Evolutionary conservation across 2,797 vertebrate species (phyloP).

Genomic region (Phoebastria nigripes): DNA sequence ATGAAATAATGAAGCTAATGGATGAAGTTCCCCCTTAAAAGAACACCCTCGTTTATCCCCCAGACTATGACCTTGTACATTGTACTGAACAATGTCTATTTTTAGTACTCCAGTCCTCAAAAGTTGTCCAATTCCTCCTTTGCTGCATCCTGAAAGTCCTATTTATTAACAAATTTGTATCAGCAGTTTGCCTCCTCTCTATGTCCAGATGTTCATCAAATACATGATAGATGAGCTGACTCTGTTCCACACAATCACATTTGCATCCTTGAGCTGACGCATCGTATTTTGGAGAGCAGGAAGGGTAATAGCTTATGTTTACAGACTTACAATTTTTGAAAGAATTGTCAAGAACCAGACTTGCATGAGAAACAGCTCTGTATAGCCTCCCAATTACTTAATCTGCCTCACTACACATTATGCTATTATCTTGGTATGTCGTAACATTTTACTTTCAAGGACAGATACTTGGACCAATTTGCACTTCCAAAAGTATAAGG

Average conservation of each 20-base stretch:
- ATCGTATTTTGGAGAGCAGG: background rate
- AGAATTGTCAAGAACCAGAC: background rate
- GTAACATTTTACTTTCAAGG: background rate
- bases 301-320: background rate
- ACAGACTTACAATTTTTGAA: background rate
- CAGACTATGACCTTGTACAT: background rate
- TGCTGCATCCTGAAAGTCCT: background rate
- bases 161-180: background rate
- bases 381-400: background rate
- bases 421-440: background rate
- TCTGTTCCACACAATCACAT: background rate
- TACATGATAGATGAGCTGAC: background rate
- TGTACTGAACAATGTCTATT: background rate
- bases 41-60: background rate
- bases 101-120: background rate
- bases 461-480: background rate
- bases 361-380: background rate
- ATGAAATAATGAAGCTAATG: background rate
- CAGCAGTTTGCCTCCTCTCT: background rate
- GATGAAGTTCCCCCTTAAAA: background rate
- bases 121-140: background rate
- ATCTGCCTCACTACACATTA: background rate
- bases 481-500: background rate
- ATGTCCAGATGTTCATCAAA: slow-evolving; percentile 16
- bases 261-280: background rate